Percentiles rank a stretch among this genome's conserved stretches.
These are phyloP conservation scores for Steatocranus sp. DNA, from an alignment of 2,797 vertebrate species.

Conservation along the genomic window DNA sequence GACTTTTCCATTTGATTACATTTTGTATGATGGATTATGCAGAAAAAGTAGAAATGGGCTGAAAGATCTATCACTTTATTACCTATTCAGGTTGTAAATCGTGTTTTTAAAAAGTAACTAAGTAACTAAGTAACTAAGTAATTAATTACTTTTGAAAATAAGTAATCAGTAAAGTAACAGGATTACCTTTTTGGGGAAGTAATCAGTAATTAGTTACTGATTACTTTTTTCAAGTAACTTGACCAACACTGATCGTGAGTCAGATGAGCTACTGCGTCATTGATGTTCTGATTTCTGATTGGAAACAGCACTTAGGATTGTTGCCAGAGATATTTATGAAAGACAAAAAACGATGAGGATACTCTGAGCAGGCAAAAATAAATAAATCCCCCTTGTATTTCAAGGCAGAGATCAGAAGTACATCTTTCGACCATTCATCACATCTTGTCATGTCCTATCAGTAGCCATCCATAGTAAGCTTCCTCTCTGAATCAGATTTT, in stretches of 20 bases:
- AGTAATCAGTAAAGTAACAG: too few species aligned
- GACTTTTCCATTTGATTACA: too few species aligned
- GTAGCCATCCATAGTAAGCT: background rate
- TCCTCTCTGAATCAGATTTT: background rate
- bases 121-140: too few species aligned
- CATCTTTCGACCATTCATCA: background rate
- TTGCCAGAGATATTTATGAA: background rate
- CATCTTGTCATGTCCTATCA: slow-evolving; percentile 16
- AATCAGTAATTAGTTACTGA: too few species aligned
- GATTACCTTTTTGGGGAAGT: too few species aligned
- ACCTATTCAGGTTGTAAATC: too few species aligned
- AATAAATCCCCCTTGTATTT: background rate
- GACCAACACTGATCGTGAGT: background rate
- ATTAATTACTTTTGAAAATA: too few species aligned
- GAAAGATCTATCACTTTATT: too few species aligned
- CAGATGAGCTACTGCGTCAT: background rate
- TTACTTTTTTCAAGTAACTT: too few species aligned
- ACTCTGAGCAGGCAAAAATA: background rate
- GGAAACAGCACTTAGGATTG: background rate
- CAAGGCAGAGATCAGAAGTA: background rate
- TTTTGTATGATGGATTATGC: too few species aligned
- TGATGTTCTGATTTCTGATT: background rate
- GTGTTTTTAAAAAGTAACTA: too few species aligned
- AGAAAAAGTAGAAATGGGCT: too few species aligned
- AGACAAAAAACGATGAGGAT: background rate